These are phyloP conservation scores for Lasioglossum leucozonium DNA, from an alignment of 2,888 invertebrate species.

Conservation along the genomic window DNA sequence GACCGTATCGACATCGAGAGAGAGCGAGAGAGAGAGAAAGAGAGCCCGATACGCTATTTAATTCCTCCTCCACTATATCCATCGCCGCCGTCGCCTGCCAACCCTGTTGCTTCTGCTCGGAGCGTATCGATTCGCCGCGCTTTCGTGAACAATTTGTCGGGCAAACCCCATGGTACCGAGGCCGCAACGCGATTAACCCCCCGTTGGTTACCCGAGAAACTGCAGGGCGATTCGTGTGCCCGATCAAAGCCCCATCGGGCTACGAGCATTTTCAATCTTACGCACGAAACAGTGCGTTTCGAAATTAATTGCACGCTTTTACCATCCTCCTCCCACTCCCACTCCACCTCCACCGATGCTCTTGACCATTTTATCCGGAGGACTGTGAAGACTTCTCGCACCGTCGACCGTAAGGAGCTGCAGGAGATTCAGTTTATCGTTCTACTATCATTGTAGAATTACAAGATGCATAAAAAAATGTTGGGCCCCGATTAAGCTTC, in stretches of 20 bases:
- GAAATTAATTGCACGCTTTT: background rate
- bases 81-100: background rate
- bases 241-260: background rate
- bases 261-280: slow-evolving; percentile 3
- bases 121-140: slow-evolving; percentile 11
- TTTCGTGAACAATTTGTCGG: slow-evolving; percentile 21
- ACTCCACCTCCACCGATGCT: too few species aligned
- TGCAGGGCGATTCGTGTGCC: background rate
- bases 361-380: background rate
- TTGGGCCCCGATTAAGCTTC: too few species aligned
- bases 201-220: slow-evolving; percentile 1
- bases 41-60: slow-evolving; percentile 28
- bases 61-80: slow-evolving; percentile 5
- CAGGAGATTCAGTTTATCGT: too few species aligned
- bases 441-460: too few species aligned
- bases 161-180: background rate
- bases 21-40: too few species aligned
- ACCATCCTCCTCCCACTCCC: background rate
- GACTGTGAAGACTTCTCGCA: too few species aligned
- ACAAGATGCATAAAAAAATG: too few species aligned
- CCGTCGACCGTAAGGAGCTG: too few species aligned
- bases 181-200: slow-evolving; percentile 10
- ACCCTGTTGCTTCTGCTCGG: slow-evolving; percentile 4
- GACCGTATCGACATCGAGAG: background rate
- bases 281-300: background rate